Evolutionary conservation across 1,140 invertebrate species (phyloP), one percentile per base, ranked within the genome.

Genomic region (Leptinotarsa lineolata): DNA sequence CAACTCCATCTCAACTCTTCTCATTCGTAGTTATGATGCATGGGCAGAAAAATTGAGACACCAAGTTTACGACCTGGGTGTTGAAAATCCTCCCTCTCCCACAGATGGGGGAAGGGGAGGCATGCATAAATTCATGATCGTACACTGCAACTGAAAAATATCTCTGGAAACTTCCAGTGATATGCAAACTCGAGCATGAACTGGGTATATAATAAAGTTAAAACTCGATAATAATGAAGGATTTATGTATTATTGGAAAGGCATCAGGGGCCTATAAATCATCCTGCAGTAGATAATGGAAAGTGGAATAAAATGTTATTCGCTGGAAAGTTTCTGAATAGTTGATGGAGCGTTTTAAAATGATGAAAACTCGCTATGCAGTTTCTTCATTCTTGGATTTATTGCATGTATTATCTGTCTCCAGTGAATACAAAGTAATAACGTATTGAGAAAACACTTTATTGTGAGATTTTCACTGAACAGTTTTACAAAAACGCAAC

Each of bases 191-290:
- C 48, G 48, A 54, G 48, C 48, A 54, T 54, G 48, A 54, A 54
- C 48, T 13, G 15, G 48, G 16, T 4, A 54, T 54, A 54, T 54
- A 15, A 54, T 54, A 54, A 54, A 54, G 48, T 54, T 54, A 15
- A 54, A 54, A 54, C 48, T 54, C 15, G 48, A 54, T 54, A 54
- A 54, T 54, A 54, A 54, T 54, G 48, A 54, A 54, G 48, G 48
- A 54, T 54, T 54, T 54, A 54, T 54, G 48, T 54, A 54, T 54
- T 54, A 54, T 54, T 54, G 48, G 48, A 54, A 54, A 54, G 48
- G 48, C 48, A 54, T 54, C 48, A 54, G 48, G n/a, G 48, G 4
- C 15, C 48, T 2, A 54, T 54, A 54, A 54, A 54, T 54, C 48
- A 54, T 13, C n/a, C 48, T 54, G n/a, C 48, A 54, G 16, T 54